Evolutionary conservation across 2,113 vertebrate genomes (phyloP).

Genomic region (Sinosuthora webbiana): DNA sequence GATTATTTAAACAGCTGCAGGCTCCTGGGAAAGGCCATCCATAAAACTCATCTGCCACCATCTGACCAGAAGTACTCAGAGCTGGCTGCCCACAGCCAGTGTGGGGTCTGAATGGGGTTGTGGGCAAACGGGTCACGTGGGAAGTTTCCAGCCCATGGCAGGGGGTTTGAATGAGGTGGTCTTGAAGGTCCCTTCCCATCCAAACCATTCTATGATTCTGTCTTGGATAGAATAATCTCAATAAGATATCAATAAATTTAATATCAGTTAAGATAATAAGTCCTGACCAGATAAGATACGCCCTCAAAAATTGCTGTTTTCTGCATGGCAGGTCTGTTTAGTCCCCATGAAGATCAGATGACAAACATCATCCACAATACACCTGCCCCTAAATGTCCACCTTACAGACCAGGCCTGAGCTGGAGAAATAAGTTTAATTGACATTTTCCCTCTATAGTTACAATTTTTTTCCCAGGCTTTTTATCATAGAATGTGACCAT

Average conservation of each 20-base stretch:
- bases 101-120: not conserved
- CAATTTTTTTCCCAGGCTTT: fast-evolving
- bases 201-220: not conserved
- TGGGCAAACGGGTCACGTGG: fast-evolving
- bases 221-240: not conserved
- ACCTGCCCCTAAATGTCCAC: not conserved
- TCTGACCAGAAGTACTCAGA: not conserved
- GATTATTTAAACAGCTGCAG: conserved; percentile 54
- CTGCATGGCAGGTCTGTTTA: not conserved
- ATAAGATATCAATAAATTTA: not conserved
- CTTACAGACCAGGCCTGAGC: not conserved
- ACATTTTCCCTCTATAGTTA: not conserved
- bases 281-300: not conserved
- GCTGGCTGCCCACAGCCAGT: not conserved
- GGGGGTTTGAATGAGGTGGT: not conserved
- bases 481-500: not conserved
- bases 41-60: not conserved
- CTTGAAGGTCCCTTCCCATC: not conserved
- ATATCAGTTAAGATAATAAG: not conserved
- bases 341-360: not conserved
- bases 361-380: not conserved
- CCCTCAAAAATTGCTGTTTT: fast-evolving
- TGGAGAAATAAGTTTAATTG: not conserved
- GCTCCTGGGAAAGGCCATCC: conserved; percentile 38
- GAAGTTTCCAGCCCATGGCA: not conserved